Base-by-base conservation (phyloP, 2,888 invertebrate species). In the Terebella lapidaria region DNA sequence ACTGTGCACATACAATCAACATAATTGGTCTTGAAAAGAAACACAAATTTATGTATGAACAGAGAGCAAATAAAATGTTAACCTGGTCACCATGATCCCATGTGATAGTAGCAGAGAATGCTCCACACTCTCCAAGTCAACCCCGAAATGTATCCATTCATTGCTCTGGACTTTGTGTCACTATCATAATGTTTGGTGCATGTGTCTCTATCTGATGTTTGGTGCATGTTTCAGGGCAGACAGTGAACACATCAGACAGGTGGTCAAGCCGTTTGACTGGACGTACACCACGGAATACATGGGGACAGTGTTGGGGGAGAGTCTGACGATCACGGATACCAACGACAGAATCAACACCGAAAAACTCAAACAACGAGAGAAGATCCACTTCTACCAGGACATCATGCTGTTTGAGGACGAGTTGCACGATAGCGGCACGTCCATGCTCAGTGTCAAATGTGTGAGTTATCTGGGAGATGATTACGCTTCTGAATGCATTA, bases 381-480 rank as follows among this genome's bases (percentile, higher is more conserved):
- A 89, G 76, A 99, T 99, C 59, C 80, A 92, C 2, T 97, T 96
- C 80, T 97, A 92, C 81, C 89, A 92, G 70, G 94, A 97, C 78
- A 83, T 97, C 30, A 89, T 91, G 59, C 83, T 99, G 42, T 99
- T 91, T 84, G 99, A 99, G 83, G 99, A 99, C 84, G 99, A 99
- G 81, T 82, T 99, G 53, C 96, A 96, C 77, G 99, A 99, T 82
- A 92, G 99, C 84, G 99, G 99, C 20, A 89, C 92, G 58, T 92
- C 97, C 1, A 88, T 90, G 56, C 86, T 89, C 71, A 89, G 89
- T 65, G 92, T 94, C 0, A 94, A 96, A 88, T 91, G 99, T 83
- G 94, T 94, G 84, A 75, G 79, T 70, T 4, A 35, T 10, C 3
- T 18, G 51, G 24, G 1, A n/a, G n/a, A n/a, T n/a, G n/a, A n/a